These are phyloP conservation scores for Bathynomus jamesi DNA, from an alignment of 1,140 invertebrate species.

Conservation along the genomic window DNA sequence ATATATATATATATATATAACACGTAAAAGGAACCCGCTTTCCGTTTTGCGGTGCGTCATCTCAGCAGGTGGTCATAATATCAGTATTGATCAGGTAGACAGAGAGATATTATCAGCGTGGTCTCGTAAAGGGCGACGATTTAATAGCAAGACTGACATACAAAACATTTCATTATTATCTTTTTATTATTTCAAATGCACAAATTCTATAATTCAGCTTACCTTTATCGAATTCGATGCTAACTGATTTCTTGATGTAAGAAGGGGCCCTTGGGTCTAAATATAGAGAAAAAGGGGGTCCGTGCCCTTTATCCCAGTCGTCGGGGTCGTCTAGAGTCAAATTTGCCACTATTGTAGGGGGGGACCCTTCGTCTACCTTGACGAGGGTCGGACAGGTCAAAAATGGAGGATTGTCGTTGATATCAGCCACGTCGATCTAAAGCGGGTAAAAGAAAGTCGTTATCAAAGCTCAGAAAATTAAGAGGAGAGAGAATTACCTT, in stretches of 20 bases:
- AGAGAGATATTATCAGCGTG: no score
- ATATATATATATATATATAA: no score
- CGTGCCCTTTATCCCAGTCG: constrained; percentile 69
- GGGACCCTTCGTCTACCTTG: background rate
- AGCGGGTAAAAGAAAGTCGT: background rate
- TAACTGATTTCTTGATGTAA: constrained; percentile 80
- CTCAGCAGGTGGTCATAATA: no score
- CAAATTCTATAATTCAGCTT: constrained; percentile 43
- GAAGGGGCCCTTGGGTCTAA: constrained; percentile 88
- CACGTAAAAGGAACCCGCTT: no score
- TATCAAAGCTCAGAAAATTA: no score
- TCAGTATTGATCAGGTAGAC: no score
- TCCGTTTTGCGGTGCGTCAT: no score
- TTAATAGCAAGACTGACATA: no score
- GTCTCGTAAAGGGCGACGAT: no score
- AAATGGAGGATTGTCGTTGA: constrained; percentile 24
- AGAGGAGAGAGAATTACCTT: no score
- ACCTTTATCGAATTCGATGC: constrained; percentile 88
- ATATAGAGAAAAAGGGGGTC: constrained; percentile 85
- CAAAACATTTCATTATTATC: no score
- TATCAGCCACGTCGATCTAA: constrained; percentile 17
- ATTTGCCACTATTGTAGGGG: constrained; percentile 2
- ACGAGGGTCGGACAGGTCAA: constrained; percentile 3
- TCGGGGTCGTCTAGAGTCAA: constrained; percentile 16
- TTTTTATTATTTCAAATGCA: no score